Evolutionary conservation across 2,888 invertebrate species (phyloP).

Genomic region (Troilus luridus): DNA sequence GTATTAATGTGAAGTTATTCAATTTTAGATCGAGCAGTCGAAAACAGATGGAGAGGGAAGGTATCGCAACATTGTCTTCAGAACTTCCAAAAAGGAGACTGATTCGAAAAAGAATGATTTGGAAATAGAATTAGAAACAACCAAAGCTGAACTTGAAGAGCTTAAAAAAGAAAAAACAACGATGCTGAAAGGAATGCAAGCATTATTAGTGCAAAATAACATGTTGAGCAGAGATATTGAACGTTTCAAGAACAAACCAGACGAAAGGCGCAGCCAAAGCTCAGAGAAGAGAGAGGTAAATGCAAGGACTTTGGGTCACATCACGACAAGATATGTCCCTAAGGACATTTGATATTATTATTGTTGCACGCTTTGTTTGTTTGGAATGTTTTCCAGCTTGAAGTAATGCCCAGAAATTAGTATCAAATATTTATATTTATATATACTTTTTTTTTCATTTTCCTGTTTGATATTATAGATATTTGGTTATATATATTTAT

Average conservation of each 20-base stretch:
- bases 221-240: constrained; percentile 60
- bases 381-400: neutral
- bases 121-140: constrained; percentile 67
- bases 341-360: constrained; percentile 31
- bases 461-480: neutral
- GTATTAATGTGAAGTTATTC: neutral
- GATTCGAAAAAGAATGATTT: constrained; percentile 67
- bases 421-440: neutral
- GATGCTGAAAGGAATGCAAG: constrained; percentile 60
- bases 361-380: neutral
- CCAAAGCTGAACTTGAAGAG: constrained; percentile 66
- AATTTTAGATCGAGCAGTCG: constrained; percentile 12
- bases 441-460: neutral
- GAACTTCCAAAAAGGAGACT: neutral
- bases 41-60: neutral
- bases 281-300: constrained; percentile 60
- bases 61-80: neutral
- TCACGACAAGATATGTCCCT: constrained; percentile 5
- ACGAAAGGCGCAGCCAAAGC: constrained; percentile 28
- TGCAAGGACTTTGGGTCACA: constrained; percentile 51
- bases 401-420: neutral
- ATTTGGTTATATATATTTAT: neutral
- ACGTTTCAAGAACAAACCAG: constrained; percentile 17
- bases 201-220: constrained; percentile 60
- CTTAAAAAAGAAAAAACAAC: constrained; percentile 68